Base-by-base conservation (phyloP, 2,888 invertebrate genomes). In the Trisateles emortualis region DNA sequence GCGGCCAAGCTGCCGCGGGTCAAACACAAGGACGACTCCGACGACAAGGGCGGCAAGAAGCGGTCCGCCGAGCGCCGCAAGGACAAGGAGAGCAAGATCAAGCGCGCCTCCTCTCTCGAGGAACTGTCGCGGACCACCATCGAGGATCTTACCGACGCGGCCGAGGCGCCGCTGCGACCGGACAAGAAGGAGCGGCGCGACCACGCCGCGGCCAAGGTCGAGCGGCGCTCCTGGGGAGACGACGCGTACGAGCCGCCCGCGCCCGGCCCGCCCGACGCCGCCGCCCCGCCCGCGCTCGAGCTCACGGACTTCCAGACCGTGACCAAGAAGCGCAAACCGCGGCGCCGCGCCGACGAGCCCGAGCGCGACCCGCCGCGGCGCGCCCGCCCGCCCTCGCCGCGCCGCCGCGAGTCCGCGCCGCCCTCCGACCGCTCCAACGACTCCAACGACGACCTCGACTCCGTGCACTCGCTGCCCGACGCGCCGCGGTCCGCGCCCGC, bases 341-440 rank as follows among this genome's bases (percentile, higher is more conserved):
- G 96, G 76, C 96, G 96, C 78, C 94, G 95, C 71, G 84, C 91
- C 66, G 94, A 94, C 77, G 93, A 92, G 47, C 68, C 63, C 36
- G 78, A 57, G 40, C 65, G 51, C 36, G 52, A 48, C 38, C 59
- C 81, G 54, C 79, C 76, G 64, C 68, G 77, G 46, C 70, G 80
- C 67, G 59, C 80, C 30, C 83, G 78, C 47, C 71, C 79, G 64
- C 78, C 76, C 52, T 66, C 74, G 38, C 69, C 93, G 94, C 67
- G 94, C 95, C 87, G 96, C 95, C 76, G 74, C 64, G 78, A 76
- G 63, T 82, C 83, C n/a, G 96, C 96, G 16, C 97, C 97, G 48
- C 96, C 96, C 59, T 96, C 96, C 74, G 97, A 97, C 78, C 96
- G 97, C 87, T 96, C 96, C 61, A 93, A 93, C 81, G 97, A 96